These are phyloP conservation scores for Hipparchia semele DNA, from an alignment of 2,888 invertebrate species.

Conservation along the genomic window DNA sequence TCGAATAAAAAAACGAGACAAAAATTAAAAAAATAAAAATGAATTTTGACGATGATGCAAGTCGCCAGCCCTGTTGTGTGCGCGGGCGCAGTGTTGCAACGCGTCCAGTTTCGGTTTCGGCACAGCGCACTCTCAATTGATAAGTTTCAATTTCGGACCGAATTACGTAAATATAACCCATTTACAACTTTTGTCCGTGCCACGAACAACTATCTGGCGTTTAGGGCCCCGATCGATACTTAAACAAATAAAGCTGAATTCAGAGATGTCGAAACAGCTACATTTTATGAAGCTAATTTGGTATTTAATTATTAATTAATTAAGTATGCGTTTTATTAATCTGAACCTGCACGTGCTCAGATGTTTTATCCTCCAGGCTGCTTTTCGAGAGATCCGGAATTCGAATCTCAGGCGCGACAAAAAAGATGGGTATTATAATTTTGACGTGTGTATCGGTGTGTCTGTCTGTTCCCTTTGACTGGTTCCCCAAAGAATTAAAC, in stretches of 20 bases:
- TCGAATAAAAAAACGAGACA: too few relatives aligned
- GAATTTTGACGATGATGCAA: not conserved
- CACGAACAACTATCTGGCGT: not conserved
- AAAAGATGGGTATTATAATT: too few relatives aligned
- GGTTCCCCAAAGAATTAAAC: too few relatives aligned
- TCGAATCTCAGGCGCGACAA: too few relatives aligned
- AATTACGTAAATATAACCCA: conserved; percentile 20
- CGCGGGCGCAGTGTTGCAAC: conserved; percentile 15
- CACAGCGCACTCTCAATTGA: conserved; percentile 20
- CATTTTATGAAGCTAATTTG: not conserved
- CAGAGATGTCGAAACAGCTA: not conserved
- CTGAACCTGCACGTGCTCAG: too few relatives aligned
- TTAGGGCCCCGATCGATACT: not conserved
- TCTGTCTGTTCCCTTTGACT: too few relatives aligned
- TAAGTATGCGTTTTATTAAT: too few relatives aligned
- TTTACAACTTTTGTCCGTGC: conserved; percentile 11
- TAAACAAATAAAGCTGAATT: not conserved
- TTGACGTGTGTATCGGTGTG: too few relatives aligned
- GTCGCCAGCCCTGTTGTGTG: not conserved
- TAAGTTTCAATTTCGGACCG: conserved; percentile 24
- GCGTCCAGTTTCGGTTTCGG: conserved; percentile 22
- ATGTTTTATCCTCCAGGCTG: too few relatives aligned
- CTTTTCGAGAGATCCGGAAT: too few relatives aligned
- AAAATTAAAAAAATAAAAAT: not conserved
- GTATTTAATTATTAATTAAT: not conserved